A percentile compares a stretch with the other conserved stretches of the same genome.
These are phyloP conservation scores for Charaxes varanes DNA, from an alignment of 1,140 invertebrate genomes.

Conservation along the genomic window DNA sequence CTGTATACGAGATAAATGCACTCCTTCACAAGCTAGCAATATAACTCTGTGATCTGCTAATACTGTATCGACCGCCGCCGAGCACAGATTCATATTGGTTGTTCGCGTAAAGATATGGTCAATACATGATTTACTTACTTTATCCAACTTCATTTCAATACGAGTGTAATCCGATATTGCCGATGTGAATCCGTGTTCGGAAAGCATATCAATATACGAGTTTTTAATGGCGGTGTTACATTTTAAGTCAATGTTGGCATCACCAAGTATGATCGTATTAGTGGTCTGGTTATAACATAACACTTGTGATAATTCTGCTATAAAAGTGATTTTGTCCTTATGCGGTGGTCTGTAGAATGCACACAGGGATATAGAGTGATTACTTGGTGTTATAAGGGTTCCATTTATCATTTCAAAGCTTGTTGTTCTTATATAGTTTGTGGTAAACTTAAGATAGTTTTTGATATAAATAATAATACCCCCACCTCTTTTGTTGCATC, in stretches of 20 bases:
- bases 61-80: conserved; percentile 4
- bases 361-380: too few species aligned
- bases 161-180: conserved; percentile 3
- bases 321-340: background rate
- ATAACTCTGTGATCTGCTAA: conserved; percentile 3
- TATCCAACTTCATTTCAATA: conserved; percentile 3
- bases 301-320: background rate
- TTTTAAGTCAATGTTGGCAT: conserved; percentile 3
- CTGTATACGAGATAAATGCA: too few species aligned
- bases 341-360: conserved; percentile 1
- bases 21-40: background rate
- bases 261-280: background rate
- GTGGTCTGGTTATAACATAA: background rate
- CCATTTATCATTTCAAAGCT: too few species aligned
- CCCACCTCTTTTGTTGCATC: conserved; percentile 23
- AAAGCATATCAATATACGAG: background rate
- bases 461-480: conserved; percentile 30
- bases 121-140: conserved; percentile 5
- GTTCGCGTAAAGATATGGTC: conserved; percentile 5
- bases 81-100: background rate
- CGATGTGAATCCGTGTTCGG: background rate
- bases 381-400: too few species aligned
- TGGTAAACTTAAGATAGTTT: conserved; percentile 26
- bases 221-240: too few species aligned
- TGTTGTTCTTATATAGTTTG: background rate